Percentiles rank a stretch among this genome's conserved stretches.
Evolutionary conservation across 1,140 invertebrate species (phyloP).

Genomic region (Lepidostoma basale): DNA sequence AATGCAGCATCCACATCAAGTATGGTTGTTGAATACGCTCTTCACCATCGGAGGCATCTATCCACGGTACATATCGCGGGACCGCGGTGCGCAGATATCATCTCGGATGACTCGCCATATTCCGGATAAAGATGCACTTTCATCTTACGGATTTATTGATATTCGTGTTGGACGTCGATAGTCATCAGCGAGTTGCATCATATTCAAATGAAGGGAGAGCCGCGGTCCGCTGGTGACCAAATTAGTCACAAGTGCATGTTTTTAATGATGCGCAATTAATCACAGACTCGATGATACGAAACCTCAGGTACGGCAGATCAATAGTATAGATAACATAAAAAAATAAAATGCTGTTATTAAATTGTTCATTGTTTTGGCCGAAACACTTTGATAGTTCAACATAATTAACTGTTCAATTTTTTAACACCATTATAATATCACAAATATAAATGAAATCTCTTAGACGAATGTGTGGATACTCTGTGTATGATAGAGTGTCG

Average conservation of each 20-base stretch:
- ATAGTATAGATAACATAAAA: not conserved
- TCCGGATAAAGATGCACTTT: not conserved
- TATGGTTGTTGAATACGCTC: not conserved
- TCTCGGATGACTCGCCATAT: not conserved
- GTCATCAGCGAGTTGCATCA: not conserved
- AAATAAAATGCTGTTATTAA: not conserved
- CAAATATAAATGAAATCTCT: too few species aligned
- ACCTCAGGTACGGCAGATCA: not conserved
- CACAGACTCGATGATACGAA: not conserved
- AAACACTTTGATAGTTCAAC: not conserved
- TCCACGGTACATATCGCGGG: not conserved
- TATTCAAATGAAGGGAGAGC: not conserved
- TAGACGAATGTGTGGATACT: too few species aligned
- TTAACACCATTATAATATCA: too few species aligned
- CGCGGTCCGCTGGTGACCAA: not conserved
- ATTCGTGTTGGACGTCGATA: not conserved
- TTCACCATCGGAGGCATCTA: not conserved
- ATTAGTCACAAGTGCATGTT: not conserved
- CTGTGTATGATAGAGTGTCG: too few species aligned
- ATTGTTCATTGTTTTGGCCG: not conserved
- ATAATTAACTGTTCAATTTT: not conserved
- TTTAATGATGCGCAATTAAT: not conserved
- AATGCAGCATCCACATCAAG: not conserved
- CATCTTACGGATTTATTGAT: not conserved
- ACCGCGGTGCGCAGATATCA: not conserved